phyloP scores from a whole-genome alignment of 2,113 vertebrate genomes.

The Xyrauchen texanus region DNA sequence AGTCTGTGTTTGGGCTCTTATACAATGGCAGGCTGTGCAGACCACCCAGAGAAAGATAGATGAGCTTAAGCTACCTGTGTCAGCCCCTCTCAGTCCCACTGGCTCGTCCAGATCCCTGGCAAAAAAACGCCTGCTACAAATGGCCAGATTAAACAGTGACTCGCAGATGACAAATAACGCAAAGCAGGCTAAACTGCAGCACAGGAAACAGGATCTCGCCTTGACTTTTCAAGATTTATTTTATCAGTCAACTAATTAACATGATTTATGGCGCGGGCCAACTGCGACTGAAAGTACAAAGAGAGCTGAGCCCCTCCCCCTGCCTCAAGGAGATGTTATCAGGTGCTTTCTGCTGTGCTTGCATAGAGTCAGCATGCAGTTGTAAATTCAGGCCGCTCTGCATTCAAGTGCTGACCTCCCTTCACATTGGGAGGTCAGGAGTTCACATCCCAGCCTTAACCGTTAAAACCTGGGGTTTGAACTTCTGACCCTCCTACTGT shows the following conservation, averaged over 20 bases:
- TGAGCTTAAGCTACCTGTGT: constrained; percentile 65
- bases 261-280: constrained; percentile 77
- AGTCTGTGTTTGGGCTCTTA: constrained; percentile 59
- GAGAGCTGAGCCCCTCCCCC: constrained; percentile 61
- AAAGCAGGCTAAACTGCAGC: constrained; percentile 68
- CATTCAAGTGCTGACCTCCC: constrained; percentile 66
- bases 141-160: constrained; percentile 76
- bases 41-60: constrained; percentile 76
- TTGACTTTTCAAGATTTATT: constrained; percentile 76
- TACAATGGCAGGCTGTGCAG: constrained; percentile 52
- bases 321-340: constrained; percentile 80
- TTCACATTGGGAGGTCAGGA: constrained; percentile 72
- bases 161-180: constrained; percentile 72
- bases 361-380: constrained; percentile 78
- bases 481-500: constrained; percentile 78
- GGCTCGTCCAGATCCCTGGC: constrained; percentile 59
- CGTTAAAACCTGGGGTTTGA: constrained; percentile 74
- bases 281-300: constrained; percentile 79
- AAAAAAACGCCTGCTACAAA: constrained; percentile 68
- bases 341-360: constrained; percentile 82
- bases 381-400: constrained; percentile 78
- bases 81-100: constrained; percentile 59
- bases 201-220: constrained; percentile 68
- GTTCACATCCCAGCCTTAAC: constrained; percentile 76
- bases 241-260: constrained; percentile 81